These are phyloP conservation scores for Drepana arcuata DNA, from an alignment of 1,140 invertebrate genomes.

Conservation along the genomic window DNA sequence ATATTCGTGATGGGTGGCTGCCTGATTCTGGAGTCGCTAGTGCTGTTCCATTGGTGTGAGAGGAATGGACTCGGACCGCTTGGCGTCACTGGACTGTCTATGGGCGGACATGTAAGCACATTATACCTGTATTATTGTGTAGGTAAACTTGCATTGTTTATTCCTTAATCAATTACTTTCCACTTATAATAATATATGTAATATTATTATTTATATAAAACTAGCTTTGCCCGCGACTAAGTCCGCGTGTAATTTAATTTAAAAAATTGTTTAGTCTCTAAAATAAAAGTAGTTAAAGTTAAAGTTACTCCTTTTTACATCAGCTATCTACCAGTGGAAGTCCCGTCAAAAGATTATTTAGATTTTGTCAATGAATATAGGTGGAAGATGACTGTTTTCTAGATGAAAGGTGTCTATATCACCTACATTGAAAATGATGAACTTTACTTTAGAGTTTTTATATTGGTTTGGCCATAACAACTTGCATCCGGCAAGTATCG, in stretches of 20 bases:
- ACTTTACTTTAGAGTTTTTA: neutral
- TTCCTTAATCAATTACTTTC: neutral
- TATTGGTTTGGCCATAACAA: no score
- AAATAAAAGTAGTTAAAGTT: neutral
- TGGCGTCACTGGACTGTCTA: slow-evolving; percentile 97
- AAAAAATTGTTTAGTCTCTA: neutral
- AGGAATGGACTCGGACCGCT: slow-evolving; percentile 89
- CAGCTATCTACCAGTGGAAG: no score
- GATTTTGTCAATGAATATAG: no score
- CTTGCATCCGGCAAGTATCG: no score
- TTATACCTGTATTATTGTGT: neutral
- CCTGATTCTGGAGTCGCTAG: slow-evolving; percentile 93
- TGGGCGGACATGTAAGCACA: slow-evolving; percentile 96
- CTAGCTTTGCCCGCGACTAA: neutral
- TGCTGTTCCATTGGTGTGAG: slow-evolving; percentile 95
- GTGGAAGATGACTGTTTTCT: no score
- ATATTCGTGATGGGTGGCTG: slow-evolving; percentile 99
- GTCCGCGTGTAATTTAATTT: neutral
- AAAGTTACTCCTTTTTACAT: no score
- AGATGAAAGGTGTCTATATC: neutral
- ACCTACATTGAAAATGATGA: neutral
- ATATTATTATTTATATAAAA: neutral
- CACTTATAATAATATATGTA: no score
- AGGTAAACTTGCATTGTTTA: neutral
- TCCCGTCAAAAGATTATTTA: no score